Evolutionary conservation across 1,140 invertebrate species (phyloP).

Genomic region (Drosophila mayri): DNA sequence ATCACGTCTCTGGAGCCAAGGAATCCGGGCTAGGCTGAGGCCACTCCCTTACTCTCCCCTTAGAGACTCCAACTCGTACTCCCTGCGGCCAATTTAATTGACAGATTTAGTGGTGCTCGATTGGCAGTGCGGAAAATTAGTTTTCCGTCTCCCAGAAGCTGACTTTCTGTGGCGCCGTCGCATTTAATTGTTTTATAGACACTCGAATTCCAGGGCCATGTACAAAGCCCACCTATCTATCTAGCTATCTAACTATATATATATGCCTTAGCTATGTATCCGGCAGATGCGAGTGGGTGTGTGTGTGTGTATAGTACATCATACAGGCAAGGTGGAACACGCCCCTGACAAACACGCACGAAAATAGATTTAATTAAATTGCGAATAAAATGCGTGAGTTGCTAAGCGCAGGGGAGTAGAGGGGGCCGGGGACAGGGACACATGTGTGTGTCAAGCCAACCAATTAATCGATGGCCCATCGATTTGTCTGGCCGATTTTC

Average conservation of each 20-base stretch:
- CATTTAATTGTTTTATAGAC: conserved; percentile 83
- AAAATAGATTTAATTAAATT: conserved; percentile 83
- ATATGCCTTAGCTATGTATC: conserved; percentile 16
- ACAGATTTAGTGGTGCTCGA: conserved; percentile 80
- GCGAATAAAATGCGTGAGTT: conserved; percentile 70
- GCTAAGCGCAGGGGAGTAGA: neutral
- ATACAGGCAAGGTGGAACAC: conserved; percentile 63
- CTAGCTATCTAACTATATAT: neutral
- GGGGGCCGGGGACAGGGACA: conserved; percentile 9
- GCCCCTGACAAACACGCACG: conserved; percentile 73
- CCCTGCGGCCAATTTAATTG: conserved; percentile 83
- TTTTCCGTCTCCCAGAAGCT: conserved; percentile 78
- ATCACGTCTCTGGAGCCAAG: conserved; percentile 68
- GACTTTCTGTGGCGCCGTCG: conserved; percentile 61
- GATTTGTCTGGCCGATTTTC: conserved; percentile 37
- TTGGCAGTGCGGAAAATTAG: conserved; percentile 83
- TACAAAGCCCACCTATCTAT: conserved; percentile 12
- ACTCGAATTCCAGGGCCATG: conserved; percentile 50
- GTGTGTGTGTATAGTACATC: conserved; percentile 47
- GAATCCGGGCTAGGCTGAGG: conserved; percentile 10
- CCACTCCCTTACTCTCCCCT: neutral
- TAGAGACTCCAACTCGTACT: conserved; percentile 28
- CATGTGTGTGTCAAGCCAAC: conserved; percentile 47
- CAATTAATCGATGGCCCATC: conserved; percentile 78
- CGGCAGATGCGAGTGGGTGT: conserved; percentile 18